Evolutionary conservation across 2,113 vertebrate genomes (phyloP).

Genomic region (Sialia sialis): DNA sequence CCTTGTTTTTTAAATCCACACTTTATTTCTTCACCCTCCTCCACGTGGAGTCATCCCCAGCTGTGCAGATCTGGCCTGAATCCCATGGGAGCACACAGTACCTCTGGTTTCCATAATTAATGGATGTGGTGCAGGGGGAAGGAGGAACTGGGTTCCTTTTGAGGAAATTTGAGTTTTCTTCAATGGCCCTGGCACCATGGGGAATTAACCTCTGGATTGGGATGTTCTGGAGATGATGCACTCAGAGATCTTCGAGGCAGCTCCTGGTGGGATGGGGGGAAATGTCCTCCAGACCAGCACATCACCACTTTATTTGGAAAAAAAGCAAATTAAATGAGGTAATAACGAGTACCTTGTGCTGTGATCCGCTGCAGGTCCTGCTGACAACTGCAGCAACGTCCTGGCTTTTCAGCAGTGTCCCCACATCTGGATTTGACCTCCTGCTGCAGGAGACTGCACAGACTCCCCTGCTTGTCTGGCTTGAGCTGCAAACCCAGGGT

Average conservation of each 20-base stretch:
- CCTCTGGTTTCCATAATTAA: neutral
- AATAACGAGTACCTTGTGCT: no score
- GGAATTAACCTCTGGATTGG: neutral
- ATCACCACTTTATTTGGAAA: neutral
- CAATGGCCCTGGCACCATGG: no score
- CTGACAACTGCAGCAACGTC: neutral
- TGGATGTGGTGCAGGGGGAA: neutral
- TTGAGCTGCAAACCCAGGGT: neutral
- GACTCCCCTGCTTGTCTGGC: neutral
- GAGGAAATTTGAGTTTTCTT: neutral
- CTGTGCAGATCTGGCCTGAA: neutral
- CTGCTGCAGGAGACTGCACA: neutral
- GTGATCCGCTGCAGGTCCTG: neutral
- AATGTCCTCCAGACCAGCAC: neutral
- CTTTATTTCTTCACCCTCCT: neutral
- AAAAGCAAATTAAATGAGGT: neutral
- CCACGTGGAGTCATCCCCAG: neutral
- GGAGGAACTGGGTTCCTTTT: neutral
- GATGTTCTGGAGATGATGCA: neutral
- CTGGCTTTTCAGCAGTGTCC: neutral
- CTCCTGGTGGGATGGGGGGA: neutral
- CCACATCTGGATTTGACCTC: neutral
- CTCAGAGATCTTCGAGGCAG: neutral
- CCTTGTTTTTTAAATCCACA: accelerated
- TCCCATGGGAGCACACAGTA: neutral